phyloP scores from a whole-genome alignment of 1,140 invertebrate genomes.

The Pararge aegeria region DNA sequence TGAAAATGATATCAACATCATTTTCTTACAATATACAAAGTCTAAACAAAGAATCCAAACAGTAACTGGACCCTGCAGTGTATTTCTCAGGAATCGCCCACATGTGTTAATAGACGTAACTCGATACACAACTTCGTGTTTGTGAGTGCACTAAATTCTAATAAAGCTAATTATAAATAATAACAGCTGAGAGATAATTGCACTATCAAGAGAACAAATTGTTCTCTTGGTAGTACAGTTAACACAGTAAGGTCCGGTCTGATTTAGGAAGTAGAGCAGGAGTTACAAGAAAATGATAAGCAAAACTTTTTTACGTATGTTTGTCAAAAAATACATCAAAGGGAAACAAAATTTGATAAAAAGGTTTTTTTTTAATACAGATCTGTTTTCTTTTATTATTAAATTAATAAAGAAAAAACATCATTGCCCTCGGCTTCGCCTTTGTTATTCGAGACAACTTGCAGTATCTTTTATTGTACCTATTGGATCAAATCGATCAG shows the following conservation, averaged over 20 bases:
- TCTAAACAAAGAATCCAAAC: slow-evolving; percentile 12
- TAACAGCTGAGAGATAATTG: too few relatives aligned
- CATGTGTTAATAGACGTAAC: slow-evolving; percentile 27
- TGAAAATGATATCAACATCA: too few relatives aligned
- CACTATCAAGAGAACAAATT: slow-evolving; percentile 7
- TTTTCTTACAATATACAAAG: neutral
- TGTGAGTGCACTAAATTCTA: slow-evolving; percentile 11
- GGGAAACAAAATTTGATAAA: too few relatives aligned
- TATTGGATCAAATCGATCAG: too few relatives aligned
- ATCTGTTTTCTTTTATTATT: too few relatives aligned
- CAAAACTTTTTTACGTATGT: too few relatives aligned
- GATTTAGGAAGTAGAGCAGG: neutral
- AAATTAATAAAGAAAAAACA: too few relatives aligned
- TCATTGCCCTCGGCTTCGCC: too few relatives aligned
- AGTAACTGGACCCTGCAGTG: slow-evolving; percentile 16
- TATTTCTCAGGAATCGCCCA: slow-evolving; percentile 26
- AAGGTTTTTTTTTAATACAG: too few relatives aligned
- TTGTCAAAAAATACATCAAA: too few relatives aligned
- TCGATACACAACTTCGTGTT: slow-evolving; percentile 9
- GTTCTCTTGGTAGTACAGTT: neutral
- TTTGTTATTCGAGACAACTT: too few relatives aligned
- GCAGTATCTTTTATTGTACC: too few relatives aligned
- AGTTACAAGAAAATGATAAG: neutral
- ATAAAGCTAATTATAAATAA: slow-evolving; percentile 18
- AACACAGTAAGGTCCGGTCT: neutral